phyloP scores from a whole-genome alignment of 2,888 invertebrate species.

The Fissipunctia ypsillon region DNA sequence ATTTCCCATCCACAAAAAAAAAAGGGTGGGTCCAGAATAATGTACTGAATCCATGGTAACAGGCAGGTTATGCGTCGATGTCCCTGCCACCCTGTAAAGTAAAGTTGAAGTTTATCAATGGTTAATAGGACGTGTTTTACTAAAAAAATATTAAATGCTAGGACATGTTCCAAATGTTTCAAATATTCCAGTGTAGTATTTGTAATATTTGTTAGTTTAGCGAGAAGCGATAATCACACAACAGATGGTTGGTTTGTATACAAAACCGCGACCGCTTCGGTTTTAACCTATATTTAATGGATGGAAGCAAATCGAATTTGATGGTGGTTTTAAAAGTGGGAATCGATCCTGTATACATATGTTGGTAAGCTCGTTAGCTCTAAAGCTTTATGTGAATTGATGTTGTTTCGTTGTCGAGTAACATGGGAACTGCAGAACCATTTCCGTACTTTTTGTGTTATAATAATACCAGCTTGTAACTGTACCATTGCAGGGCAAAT shows the following conservation, averaged over 20 bases:
- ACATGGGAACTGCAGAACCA: not conserved
- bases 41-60: too few relatives aligned
- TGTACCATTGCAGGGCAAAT: not conserved
- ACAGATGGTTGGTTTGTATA: conserved; percentile 38
- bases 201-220: conserved; percentile 25
- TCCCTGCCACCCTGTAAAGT: too few relatives aligned
- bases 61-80: too few relatives aligned
- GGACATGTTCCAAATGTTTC: not conserved
- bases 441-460: not conserved
- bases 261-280: conserved; percentile 40
- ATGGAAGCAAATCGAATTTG: conserved; percentile 49
- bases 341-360: conserved; percentile 27
- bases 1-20: too few relatives aligned
- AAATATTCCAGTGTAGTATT: conserved; percentile 1
- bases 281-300: conserved; percentile 53
- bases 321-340: conserved; percentile 47
- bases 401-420: not conserved
- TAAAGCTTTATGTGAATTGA: conserved; percentile 9
- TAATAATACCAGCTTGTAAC: not conserved
- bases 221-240: conserved; percentile 25
- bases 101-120: too few relatives aligned
- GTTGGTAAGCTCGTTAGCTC: conserved; percentile 22
- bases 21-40: too few relatives aligned
- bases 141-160: not conserved
- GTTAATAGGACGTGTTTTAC: not conserved